Conservation (phyloP, 2,797 vertebrate species). For the Paguma larvata region DNA sequence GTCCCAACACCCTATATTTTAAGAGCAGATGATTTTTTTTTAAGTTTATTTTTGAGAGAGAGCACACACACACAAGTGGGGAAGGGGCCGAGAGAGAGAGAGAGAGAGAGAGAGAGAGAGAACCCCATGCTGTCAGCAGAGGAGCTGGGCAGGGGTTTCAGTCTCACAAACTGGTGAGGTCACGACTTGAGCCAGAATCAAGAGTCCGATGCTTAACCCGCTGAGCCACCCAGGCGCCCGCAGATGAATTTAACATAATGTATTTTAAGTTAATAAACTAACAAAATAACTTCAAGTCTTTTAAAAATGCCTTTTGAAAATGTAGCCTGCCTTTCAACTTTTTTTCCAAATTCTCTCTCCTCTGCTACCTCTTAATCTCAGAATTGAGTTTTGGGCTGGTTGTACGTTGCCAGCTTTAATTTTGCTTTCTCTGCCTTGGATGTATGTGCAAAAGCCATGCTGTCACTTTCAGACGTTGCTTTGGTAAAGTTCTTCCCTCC, state of each 20-base stretch:
- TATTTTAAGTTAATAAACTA: not conserved
- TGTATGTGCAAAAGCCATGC: not conserved
- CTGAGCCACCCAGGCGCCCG: too few relatives aligned
- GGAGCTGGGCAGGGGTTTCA: too few relatives aligned
- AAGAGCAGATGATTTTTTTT: not conserved
- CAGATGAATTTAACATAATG: not conserved
- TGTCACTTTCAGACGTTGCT: not conserved
- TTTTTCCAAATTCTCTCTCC: not conserved
- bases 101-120: too few relatives aligned
- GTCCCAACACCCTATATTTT: not conserved
- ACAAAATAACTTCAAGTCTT: not conserved
- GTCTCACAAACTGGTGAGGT: too few relatives aligned
- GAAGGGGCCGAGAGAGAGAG: too few relatives aligned
- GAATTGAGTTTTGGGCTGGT: not conserved
- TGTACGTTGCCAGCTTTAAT: not conserved
- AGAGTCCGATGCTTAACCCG: too few relatives aligned
- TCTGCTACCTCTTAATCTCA: not conserved
- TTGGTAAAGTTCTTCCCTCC: not conserved
- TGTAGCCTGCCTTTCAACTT: not conserved
- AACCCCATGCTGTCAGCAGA: too few relatives aligned
- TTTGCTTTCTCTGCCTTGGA: not conserved
- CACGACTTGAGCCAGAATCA: too few relatives aligned
- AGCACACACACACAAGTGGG: too few relatives aligned
- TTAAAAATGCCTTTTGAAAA: conserved; percentile 1
- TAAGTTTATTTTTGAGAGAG: too few relatives aligned